Base-by-base conservation (phyloP, 92 coral and sea anemone species). In the Epizoanthus scotinus region DNA sequence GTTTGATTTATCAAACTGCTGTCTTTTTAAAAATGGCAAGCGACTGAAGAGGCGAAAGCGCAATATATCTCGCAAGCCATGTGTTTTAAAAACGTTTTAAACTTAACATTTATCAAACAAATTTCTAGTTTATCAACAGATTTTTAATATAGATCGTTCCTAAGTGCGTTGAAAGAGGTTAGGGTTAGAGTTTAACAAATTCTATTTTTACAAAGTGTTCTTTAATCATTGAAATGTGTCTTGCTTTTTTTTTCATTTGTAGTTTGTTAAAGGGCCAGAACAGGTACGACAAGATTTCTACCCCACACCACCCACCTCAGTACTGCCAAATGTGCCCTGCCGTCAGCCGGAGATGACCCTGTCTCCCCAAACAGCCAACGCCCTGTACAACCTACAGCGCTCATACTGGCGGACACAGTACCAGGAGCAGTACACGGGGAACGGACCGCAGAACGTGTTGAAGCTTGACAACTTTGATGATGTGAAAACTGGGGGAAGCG, bases 291-390 rank as follows among this genome's bases (percentile, higher is more conserved):
- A 92, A 68, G 74, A 85, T 13, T 92, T 79, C 89, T 92, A 92
- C 88, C 98, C 98, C 34, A 86, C 90, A 54, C 92, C 98, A 84
- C 93, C 98, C 71, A 85, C 93, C 72, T 92, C 98, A 42, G 87
- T 90, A 31, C 54, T 88, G 47, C 97, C 97, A n/a, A 91, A 94
- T 85, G 84, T 89, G 71, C 86, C 83, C 71, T 73, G 85, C 22
- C 91, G 95, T 55, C 83, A 84, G 15, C 84, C 85, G n/a, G 84
- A 83, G 83, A 74, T 90, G 85, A 91, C 94, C 10, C 91, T 95
- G 29, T 40, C 94, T 20, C 94, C 94, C 36, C 89, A 88, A 56
- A 95, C 98, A 24, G 98, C 98, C 24, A 89, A 92, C 62, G 92
- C 94, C 17, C 84, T 93, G 86, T 90, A 87, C 85, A 90, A 93